Evolutionary conservation across 2,797 vertebrate species (phyloP), one percentile per base, ranked within the genome.

Genomic region (Poeciliopsis turneri): DNA sequence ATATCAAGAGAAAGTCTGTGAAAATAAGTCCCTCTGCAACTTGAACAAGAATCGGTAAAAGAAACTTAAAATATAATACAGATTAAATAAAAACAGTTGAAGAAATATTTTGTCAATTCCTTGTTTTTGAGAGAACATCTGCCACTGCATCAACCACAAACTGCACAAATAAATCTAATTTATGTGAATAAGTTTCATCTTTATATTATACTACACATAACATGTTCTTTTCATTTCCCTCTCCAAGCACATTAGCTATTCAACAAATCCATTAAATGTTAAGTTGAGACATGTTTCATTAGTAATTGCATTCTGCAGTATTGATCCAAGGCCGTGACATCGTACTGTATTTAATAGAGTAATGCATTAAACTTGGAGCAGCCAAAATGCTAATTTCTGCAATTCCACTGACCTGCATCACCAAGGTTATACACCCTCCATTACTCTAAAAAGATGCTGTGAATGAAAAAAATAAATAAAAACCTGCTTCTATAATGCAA

Each of bases 341-440:
- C 85, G 84, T 84, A 71, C 78, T 59, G 84, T 92, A 81, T 93
- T 92, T 89, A 93, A 92, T 91, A 86, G 82, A 89, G 87, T 92
- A 92, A 91, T 92, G 89, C 83, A 86, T 80, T 76, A 53, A 86
- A 78, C 75, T 84, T 74, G 23, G 74, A 78, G 53, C 57, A 82
- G n/a, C 82, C 76, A 89, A 86, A 84, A 83, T 46, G 3, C 80
- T 88, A 15, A 84, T 88, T 87, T 92, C 76, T 89, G 53, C 81
- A 85, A 88, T 87, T 88, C 68, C 75, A 80, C 55, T 85, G 86
- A 92, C 89, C 88, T 84, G 78, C 86, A 86, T 92, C 84, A 75
- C 69, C 80, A 86, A 89, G 85, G 90, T 84, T 88, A 84, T 83
- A 86, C 78, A 87, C 72, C 84, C 77, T 79, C 81, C 86, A 90